Evolutionary conservation across 1,140 invertebrate species (phyloP), one percentile per base, ranked within the genome.

Genomic region (Aphelenchoides besseyi): DNA sequence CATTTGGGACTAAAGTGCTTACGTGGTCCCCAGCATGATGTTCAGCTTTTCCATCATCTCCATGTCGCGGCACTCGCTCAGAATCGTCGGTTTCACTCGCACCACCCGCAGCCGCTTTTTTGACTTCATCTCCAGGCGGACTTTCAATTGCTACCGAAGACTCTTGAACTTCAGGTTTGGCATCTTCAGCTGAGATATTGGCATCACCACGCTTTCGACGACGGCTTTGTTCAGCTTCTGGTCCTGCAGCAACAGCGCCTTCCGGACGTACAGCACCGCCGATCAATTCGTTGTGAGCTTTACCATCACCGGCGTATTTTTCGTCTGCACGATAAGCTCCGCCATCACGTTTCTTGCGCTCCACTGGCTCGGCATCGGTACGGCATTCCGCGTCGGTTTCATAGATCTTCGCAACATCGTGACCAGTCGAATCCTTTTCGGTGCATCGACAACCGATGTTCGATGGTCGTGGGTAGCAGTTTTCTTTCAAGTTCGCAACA

Each of bases 321-420:
- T 48, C 41, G 41, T 23, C 41, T 23, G 12, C 41, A 12, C 41
- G 41, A 48, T 23, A 23, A 23, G 12, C 41, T 48, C 41, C 41
- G 12, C n/a, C 64, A 37, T 54, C 53, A 61, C 54, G 67, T 28
- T 66, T 69, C 16, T 29, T 18, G 16, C 54, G 67, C 1, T 69
- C 32, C 18, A 23, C 68, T 52, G 29, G 26, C 23, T 68, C 41
- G 28, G 29, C 62, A 32, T 70, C 26, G 1, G n/a, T 35, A 26
- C 37, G 12, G 37, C 77, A 79, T 12, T 80, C 73, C 8, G 32
- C 67, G 12, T 81, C 68, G 35, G 33, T 71, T 33, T 79, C 74
- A 55, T 74, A 78, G 26, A 29, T 48, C 37, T 61, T 68, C 26
- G 79, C 72, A 32, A 28, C n/a, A 28, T 78, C 77, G 62, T 71